A percentile compares a stretch with the other conserved stretches of the same genome.
Conservation (phyloP, 2,113 vertebrate genomes). For the Eptesicus fuscus region DNA sequence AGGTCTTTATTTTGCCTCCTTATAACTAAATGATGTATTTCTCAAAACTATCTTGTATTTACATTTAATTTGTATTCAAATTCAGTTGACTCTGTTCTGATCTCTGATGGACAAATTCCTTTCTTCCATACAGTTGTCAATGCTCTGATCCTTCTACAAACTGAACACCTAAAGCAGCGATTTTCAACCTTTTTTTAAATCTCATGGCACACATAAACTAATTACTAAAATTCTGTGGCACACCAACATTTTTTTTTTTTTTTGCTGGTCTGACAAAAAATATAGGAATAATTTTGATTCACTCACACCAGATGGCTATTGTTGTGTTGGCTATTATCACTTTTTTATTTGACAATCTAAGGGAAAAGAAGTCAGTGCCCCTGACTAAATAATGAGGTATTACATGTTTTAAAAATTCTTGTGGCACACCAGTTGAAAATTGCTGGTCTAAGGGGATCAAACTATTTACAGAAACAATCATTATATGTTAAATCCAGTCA, state of each 20-base stretch:
- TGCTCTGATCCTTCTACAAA: not conserved
- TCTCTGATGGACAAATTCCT: not conserved
- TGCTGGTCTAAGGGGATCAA: not conserved
- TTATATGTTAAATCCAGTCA: constrained; percentile 7
- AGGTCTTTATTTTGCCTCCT: not conserved
- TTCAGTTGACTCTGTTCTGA: not conserved
- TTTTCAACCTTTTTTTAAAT: not conserved
- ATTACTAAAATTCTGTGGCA: not conserved
- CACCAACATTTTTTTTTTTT: not conserved
- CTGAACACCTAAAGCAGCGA: not conserved
- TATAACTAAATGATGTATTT: not conserved
- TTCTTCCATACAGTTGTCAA: not conserved
- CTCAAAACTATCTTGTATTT: not conserved
- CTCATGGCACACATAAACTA: not conserved
- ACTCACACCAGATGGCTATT: not conserved
- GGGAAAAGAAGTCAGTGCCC: not conserved
- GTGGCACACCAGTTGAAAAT: not conserved
- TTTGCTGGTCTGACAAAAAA: not conserved
- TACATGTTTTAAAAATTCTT: not conserved
- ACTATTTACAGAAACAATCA: constrained; percentile 38
- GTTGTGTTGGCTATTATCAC: not conserved
- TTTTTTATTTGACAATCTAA: not conserved
- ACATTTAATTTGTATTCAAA: not conserved
- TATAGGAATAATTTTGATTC: not conserved
- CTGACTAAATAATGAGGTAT: not conserved